Conservation (phyloP, 2,797 vertebrate species). For the Cirrhinus molitorella region DNA sequence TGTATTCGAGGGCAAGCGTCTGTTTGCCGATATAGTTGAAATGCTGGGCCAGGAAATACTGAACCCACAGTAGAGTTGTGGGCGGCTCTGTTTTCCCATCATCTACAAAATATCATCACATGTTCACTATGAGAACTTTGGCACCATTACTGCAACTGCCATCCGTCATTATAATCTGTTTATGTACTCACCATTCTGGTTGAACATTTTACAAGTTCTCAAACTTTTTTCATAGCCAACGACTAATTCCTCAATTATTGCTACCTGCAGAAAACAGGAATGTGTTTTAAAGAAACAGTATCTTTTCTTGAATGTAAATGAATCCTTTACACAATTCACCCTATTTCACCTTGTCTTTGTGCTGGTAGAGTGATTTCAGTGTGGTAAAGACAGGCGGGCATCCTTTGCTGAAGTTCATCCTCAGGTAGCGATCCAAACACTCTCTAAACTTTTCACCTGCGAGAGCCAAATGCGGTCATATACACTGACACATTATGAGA, state of each 20-base stretch:
- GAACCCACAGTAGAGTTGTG: conserved; percentile 97
- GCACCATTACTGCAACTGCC: background rate
- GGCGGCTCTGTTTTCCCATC: conserved; percentile 97
- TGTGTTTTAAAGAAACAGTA: background rate
- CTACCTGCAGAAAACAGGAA: conserved; percentile 81
- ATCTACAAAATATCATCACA: conserved; percentile 75
- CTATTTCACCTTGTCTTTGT: conserved; percentile 92
- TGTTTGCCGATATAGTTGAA: conserved; percentile 92
- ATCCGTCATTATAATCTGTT: background rate
- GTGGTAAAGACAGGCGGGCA: conserved; percentile 98
- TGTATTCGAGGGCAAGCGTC: conserved; percentile 91
- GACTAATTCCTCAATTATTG: conserved; percentile 94
- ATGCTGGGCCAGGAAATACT: conserved; percentile 99
- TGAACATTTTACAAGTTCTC: conserved; percentile 94
- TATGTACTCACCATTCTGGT: conserved; percentile 87
- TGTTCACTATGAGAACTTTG: background rate
- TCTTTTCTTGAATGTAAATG: background rate
- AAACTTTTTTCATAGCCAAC: conserved; percentile 93
- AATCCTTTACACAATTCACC: no score
- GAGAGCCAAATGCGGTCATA: conserved; percentile 7
- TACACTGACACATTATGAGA: background rate
- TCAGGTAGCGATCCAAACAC: conserved; percentile 94
- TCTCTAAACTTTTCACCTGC: conserved; percentile 95
- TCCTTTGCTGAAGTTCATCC: conserved; percentile 99
- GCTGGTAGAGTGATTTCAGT: conserved; percentile 92